These are phyloP conservation scores for Diacarnus erythraeanus DNA, from an alignment of 37 sponge, comb jelly and placozoan species.

Conservation along the genomic window DNA sequence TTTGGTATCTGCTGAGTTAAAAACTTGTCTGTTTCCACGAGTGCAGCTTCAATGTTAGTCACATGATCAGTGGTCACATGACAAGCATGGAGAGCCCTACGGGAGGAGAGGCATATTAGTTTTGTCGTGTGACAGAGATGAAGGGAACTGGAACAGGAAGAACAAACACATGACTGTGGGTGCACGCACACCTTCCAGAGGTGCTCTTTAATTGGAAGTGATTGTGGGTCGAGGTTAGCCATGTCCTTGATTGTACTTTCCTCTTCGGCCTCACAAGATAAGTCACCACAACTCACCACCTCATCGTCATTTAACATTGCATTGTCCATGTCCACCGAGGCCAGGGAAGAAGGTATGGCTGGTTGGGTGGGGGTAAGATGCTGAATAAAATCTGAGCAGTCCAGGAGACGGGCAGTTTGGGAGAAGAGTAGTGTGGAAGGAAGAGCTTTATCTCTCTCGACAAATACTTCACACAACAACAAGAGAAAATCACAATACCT, in stretches of 20 bases:
- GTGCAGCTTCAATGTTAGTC: background rate
- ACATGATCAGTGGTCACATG: background rate
- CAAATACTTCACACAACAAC: conserved; percentile 21
- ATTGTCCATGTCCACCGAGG: background rate
- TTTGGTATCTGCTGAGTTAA: background rate
- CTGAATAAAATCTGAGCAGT: background rate
- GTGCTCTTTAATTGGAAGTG: conserved; percentile 1
- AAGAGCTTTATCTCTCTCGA: background rate
- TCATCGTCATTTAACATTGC: background rate
- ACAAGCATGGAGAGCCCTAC: background rate
- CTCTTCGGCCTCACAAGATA: background rate
- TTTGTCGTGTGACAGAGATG: background rate
- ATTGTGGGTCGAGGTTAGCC: background rate
- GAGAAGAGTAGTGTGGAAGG: background rate
- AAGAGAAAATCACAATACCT: conserved; percentile 35
- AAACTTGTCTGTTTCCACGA: background rate
- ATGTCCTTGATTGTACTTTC: background rate
- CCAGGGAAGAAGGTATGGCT: background rate
- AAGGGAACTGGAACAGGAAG: background rate
- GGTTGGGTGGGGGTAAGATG: background rate
- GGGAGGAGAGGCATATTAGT: background rate
- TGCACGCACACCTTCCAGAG: background rate
- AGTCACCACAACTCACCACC: background rate
- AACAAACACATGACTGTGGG: conserved; percentile 1
- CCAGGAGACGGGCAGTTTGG: conserved; percentile 7